Evolutionary conservation across 2,113 vertebrate species (phyloP).

Genomic region (Osmerus mordax): DNA sequence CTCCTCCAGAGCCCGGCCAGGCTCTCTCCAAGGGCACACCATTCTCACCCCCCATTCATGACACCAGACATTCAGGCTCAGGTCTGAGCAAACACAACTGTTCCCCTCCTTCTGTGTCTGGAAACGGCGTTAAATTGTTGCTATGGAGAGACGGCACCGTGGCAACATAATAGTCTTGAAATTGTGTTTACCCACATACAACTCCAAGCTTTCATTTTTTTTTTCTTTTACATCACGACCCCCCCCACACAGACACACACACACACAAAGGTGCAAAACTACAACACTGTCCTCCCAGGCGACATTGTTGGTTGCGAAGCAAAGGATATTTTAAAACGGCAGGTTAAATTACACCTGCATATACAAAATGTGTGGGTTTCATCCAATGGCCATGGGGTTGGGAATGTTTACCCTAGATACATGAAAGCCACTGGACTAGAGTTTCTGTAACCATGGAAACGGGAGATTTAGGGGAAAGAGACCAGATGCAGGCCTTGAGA

Average conservation of each 20-base stretch:
- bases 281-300: not conserved
- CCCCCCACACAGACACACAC: not conserved
- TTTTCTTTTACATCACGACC: not conserved
- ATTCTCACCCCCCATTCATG: slow-evolving; percentile 40
- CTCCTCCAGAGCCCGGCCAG: not conserved
- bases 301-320: not conserved
- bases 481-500: slow-evolving; percentile 25
- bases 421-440: slow-evolving; percentile 50
- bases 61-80: slow-evolving; percentile 50
- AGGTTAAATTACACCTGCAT: too few species aligned
- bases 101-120: slow-evolving; percentile 34
- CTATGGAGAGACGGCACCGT: slow-evolving; percentile 42
- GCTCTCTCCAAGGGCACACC: slow-evolving; percentile 21
- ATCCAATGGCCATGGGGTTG: slow-evolving; percentile 50
- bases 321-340: too few species aligned
- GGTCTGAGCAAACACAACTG: slow-evolving; percentile 52
- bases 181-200: slow-evolving; percentile 23
- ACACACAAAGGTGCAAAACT: slow-evolving; percentile 2
- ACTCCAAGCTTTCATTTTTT: slow-evolving; percentile 19
- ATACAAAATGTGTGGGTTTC: slow-evolving; percentile 29
- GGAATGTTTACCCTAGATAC: slow-evolving; percentile 23
- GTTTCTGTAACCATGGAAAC: slow-evolving; percentile 69
- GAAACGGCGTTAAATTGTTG: slow-evolving; percentile 41
- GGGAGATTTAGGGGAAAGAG: slow-evolving; percentile 50
- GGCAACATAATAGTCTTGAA: slow-evolving; percentile 30